These are phyloP conservation scores for Coracopsis vasa DNA, from an alignment of 2,113 vertebrate species.

Conservation along the genomic window DNA sequence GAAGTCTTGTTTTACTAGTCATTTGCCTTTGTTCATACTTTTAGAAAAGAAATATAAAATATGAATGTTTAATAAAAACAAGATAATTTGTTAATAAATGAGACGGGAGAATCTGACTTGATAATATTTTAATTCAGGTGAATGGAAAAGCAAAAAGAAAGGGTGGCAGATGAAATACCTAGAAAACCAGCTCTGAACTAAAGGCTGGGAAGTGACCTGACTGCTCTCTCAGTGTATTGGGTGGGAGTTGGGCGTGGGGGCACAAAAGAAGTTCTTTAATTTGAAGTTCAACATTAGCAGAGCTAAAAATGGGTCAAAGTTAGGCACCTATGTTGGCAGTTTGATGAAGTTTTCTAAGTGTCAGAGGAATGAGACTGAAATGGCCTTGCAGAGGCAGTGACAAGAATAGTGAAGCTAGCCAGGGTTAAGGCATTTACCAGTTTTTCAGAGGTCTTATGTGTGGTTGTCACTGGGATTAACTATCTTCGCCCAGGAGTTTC, in stretches of 20 bases:
- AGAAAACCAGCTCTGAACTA: neutral
- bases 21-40: neutral
- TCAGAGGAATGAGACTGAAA: neutral
- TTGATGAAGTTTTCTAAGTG: neutral
- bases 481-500: neutral
- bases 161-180: neutral
- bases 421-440: neutral
- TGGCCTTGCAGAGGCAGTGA: accelerated
- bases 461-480: too few relatives aligned
- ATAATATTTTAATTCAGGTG: neutral
- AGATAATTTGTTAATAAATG: neutral
- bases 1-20: neutral
- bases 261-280: neutral
- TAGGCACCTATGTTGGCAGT: neutral
- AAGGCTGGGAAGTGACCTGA: neutral
- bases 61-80: neutral
- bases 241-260: neutral
- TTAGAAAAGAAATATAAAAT: neutral
- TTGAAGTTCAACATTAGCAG: neutral
- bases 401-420: neutral
- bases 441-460: neutral
- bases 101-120: neutral
- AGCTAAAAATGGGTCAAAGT: neutral
- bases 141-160: neutral
- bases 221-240: neutral